phyloP scores from a whole-genome alignment of 2,113 vertebrate species.

The Oreamnos americanus region DNA sequence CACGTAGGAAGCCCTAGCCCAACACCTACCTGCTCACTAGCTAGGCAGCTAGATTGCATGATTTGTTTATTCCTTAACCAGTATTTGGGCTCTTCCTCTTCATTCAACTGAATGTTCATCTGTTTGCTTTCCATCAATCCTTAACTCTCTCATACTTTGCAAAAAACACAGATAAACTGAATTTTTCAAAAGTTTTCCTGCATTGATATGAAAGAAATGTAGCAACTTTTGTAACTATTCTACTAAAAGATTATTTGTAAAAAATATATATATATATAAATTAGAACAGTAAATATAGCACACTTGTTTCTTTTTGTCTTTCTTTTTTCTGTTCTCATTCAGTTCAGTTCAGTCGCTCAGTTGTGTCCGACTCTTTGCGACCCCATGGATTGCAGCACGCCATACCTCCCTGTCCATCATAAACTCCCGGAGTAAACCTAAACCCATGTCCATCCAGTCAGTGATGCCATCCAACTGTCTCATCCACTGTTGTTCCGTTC shows the following conservation, averaged over 20 bases:
- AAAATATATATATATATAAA: not conserved
- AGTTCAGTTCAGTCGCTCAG: not conserved
- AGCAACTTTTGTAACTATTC: not conserved
- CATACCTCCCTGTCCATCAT: no score
- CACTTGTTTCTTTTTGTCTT: not conserved
- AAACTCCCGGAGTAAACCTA: no score
- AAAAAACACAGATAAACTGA: not conserved
- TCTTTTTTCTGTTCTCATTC: not conserved
- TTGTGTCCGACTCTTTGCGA: fast-evolving
- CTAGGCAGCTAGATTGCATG: not conserved
- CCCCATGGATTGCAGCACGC: fast-evolving
- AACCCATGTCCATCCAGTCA: no score
- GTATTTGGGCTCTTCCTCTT: not conserved
- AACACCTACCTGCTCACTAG: fast-evolving
- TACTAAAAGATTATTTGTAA: not conserved
- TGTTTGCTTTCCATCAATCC: not conserved
- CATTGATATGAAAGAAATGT: not conserved
- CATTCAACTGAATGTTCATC: not conserved
- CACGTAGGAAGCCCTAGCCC: not conserved
- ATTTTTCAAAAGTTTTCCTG: not conserved
- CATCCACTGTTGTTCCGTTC: no score
- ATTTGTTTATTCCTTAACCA: not conserved
- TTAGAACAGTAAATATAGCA: not conserved
- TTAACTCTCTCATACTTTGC: not conserved
- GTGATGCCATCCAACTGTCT: no score